A percentile compares a stretch with the other conserved stretches of the same genome.
phyloP scores from a whole-genome alignment of 2,113 vertebrate genomes.

The Hiodon tergisus region DNA sequence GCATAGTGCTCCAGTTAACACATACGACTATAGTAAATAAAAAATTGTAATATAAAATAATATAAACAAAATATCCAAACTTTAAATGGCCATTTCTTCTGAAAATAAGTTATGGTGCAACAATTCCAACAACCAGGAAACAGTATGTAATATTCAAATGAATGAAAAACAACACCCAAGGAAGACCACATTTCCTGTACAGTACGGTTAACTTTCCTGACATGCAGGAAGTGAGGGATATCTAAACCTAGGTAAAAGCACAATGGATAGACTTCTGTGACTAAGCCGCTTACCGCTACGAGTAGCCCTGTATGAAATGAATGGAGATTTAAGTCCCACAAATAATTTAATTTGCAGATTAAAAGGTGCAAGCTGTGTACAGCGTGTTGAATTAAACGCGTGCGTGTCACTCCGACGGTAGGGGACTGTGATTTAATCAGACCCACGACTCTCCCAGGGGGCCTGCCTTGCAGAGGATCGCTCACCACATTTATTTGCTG shows the following conservation, averaged over 20 bases:
- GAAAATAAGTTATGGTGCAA: too few relatives aligned
- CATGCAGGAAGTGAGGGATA: background rate
- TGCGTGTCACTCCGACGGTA: background rate
- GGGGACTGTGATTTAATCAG: constrained; percentile 25
- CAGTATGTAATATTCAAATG: too few relatives aligned
- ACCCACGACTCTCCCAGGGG: background rate
- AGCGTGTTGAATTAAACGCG: background rate
- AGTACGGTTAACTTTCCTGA: too few relatives aligned
- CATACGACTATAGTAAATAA: too few relatives aligned
- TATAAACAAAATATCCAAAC: too few relatives aligned
- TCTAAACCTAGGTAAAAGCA: background rate
- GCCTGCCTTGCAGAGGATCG: background rate
- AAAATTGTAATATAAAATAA: too few relatives aligned
- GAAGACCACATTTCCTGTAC: background rate
- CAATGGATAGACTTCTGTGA: background rate
- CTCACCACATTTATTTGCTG: constrained; percentile 7
- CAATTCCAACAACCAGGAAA: too few relatives aligned
- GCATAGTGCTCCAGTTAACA: too few relatives aligned
- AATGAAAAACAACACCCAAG: background rate
- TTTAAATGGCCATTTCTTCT: too few relatives aligned
- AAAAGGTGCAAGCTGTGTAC: constrained; percentile 15
- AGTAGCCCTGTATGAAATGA: background rate
- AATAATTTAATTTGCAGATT: constrained; percentile 35
- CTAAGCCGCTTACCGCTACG: constrained; percentile 10
- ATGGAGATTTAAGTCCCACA: constrained; percentile 4